Base-by-base conservation (phyloP, 2,888 invertebrate species). In the Theristus sp. region DNA sequence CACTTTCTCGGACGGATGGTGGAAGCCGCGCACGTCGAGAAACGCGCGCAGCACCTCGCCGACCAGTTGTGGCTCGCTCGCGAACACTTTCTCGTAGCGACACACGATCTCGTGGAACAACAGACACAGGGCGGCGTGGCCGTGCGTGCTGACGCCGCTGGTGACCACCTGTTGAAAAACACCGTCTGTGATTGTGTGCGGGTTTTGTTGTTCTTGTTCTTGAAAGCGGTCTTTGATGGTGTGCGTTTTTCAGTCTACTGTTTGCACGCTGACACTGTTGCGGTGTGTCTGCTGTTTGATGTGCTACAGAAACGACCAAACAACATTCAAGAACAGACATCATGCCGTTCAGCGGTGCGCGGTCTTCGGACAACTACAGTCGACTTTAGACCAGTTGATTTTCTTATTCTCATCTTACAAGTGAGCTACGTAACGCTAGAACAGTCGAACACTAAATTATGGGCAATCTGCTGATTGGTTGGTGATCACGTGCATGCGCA, bases 21-120 rank as follows among this genome's bases (percentile, higher is more conserved):
- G 74, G 62, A 81, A 71, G 1, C 81, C 80, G 64, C 79, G 70
- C 55, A 75, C 73, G 68, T 80, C 80, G 47, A 80, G 69, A 68
- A 80, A 80, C 3, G 78, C 56, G 57, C 65, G 64, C 65, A 77
- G 75, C 65, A 80, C 66, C 26, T 77, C 75, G 61, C 74, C 73
- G 22, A 75, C 74, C 61, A 80, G 74, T 65, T 76, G 75, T 56
- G 76, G 73, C 64, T 79, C 77, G 47, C 72, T 71, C 24, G 69
- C 67, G 66, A 81, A 80, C 70, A 79, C 79, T 67, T 78, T 79
- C 63, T 80, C 80, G 65, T 80, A 81, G 30, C 81, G 75, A n/a
- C 75, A 74, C 26, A 77, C 73, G 1, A 76, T 76, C 68, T 80
- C 80, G 67, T 78, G 79, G 68, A 74, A 80, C 67, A 78, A 77